Base-by-base conservation (phyloP, 92 coral and sea anemone genomes). In the Metridium senile region DNA sequence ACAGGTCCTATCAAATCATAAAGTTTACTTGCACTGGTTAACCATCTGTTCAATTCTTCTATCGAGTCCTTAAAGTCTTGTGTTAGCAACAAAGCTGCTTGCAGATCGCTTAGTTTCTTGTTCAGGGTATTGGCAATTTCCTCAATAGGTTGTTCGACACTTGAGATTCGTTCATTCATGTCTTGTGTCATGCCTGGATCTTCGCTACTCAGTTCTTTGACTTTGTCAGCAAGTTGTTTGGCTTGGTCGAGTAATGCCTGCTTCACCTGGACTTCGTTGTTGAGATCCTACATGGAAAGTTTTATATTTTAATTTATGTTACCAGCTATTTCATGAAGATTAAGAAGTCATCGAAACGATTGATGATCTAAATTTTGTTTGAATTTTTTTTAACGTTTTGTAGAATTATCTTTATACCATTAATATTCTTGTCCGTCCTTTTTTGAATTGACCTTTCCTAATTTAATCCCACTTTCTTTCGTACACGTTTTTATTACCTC, bases 41-140 rank as follows among this genome's bases (percentile, higher is more conserved):
- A 66, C 97, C 99, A 95, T 70, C 90, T 84, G 70, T 78, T 85
- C 31, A 92, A 80, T 73, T 92, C 97, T 29, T 95, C 96, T 39
- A 86, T 43, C 2, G 97, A 90, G 58, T 92, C 96, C 61, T 81
- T 88, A 18, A 95, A 82, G 52, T 89, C 97, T 83, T 89, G 97
- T 62, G 96, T 87, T 23, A 92, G 89, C 19, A 95, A 74, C 72
- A 92, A 75, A 1, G 89, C 96, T 25, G 79, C 65, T 86, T 95
- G 95, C 21, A 95, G 89, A 52, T 92, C 90, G 19, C 78, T 64
- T 79, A 90, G 99, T 28, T 93, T 83, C 33, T 82, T 83, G 73
- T 92, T 85, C 46, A 95, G 89, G 33, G 81, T 33, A 11, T 84
- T 72, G 17, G 77, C 68, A 6, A 95, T 83, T 56, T 93, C 97